Conservation (phyloP, 2,888 invertebrate species). For the Volucella inanis region DNA sequence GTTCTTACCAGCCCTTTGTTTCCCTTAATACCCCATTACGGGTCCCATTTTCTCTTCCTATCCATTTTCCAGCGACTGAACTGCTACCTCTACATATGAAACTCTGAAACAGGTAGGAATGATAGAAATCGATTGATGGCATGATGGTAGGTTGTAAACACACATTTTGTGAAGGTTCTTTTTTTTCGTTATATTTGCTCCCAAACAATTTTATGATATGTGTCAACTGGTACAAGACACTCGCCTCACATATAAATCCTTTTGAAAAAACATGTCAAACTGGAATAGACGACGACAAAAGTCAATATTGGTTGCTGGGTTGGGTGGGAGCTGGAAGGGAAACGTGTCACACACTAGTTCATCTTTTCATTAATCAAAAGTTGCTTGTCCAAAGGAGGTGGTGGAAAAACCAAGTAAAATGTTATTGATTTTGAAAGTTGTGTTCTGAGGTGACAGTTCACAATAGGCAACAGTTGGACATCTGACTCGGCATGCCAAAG, state of each 20-base stretch:
- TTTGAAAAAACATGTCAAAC: constrained; percentile 14
- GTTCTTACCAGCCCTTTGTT: constrained; percentile 8
- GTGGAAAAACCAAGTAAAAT: neutral
- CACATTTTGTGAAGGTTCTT: constrained; percentile 7
- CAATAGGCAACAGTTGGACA: constrained; percentile 5
- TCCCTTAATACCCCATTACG: neutral
- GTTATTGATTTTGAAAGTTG: constrained; percentile 34
- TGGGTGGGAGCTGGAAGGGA: neutral
- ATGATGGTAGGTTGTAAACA: constrained; percentile 28
- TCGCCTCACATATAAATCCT: neutral
- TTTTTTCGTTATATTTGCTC: constrained; percentile 15
- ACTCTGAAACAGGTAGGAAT: neutral
- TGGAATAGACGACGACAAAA: constrained; percentile 11
- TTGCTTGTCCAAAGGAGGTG: neutral
- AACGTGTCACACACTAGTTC: constrained; percentile 16
- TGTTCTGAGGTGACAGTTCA: neutral
- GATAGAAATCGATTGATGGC: constrained; percentile 37
- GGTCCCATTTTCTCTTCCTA: neutral
- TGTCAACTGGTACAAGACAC: constrained; percentile 29
- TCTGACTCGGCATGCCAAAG: neutral
- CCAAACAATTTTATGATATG: constrained; percentile 43
- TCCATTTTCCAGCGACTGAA: no score
- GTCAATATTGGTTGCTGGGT: constrained; percentile 6
- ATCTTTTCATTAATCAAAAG: constrained; percentile 48
- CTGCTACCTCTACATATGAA: neutral